These are phyloP conservation scores for Galaxias olidus DNA, from an alignment of 2,797 vertebrate species.

Conservation along the genomic window DNA sequence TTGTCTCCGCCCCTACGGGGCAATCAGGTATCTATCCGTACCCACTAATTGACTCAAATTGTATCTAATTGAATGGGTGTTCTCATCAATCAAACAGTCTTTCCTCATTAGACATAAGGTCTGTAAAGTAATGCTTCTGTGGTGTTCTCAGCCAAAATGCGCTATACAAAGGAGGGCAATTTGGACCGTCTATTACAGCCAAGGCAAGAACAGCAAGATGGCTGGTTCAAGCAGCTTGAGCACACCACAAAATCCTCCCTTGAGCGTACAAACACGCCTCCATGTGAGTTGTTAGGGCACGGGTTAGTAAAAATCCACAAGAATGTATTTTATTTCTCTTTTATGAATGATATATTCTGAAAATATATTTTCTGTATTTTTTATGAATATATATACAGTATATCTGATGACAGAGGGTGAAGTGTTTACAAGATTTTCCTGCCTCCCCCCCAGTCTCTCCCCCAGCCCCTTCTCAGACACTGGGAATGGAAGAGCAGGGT, in stretches of 20 bases:
- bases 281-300: slow-evolving; percentile 62
- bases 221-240: slow-evolving; percentile 71
- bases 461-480: slow-evolving; percentile 29
- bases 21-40: slow-evolving; percentile 58
- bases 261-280: slow-evolving; percentile 24
- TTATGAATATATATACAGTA: too few species aligned
- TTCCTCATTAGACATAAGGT: too few species aligned
- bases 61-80: too few species aligned
- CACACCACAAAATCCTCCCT: slow-evolving; percentile 15
- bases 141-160: slow-evolving; percentile 51
- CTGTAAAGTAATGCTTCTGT: slow-evolving; percentile 38
- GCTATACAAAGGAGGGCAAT: slow-evolving; percentile 38
- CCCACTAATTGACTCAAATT: background rate
- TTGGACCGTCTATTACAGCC: slow-evolving; percentile 44
- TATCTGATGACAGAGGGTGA: too few species aligned
- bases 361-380: too few species aligned
- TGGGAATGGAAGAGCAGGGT: slow-evolving; percentile 35
- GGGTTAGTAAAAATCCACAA: too few species aligned
- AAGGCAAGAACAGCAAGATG: slow-evolving; percentile 48
- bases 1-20: slow-evolving; percentile 40
- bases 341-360: too few species aligned
- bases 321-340: too few species aligned
- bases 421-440: too few species aligned
- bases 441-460: slow-evolving; percentile 43
- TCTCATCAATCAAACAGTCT: too few species aligned